Evolutionary conservation across 2,888 invertebrate species (phyloP).

Genomic region (Cheiracanthium punctorium): DNA sequence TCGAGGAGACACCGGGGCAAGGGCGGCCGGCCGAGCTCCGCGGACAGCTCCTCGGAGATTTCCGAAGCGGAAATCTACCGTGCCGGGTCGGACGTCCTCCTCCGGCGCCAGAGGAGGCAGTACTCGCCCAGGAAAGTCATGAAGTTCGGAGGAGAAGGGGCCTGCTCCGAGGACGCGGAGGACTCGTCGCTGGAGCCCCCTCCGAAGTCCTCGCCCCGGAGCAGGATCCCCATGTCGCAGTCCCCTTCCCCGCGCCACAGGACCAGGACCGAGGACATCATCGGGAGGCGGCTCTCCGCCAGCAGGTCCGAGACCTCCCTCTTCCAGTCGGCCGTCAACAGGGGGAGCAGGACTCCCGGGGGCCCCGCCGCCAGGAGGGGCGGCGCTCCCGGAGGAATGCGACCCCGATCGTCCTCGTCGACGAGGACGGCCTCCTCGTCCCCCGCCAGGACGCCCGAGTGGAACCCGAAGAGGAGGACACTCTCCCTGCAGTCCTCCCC

Average conservation of each 20-base stretch:
- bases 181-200: constrained; percentile 54
- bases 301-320: constrained; percentile 60
- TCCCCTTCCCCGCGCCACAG: constrained; percentile 59
- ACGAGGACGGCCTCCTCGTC: constrained; percentile 52
- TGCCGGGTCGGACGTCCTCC: constrained; percentile 4
- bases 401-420: constrained; percentile 51
- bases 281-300: constrained; percentile 44
- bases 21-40: constrained; percentile 45
- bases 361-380: not conserved
- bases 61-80: constrained; percentile 56
- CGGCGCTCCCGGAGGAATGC: not conserved
- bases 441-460: constrained; percentile 51
- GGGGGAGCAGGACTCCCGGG: constrained; percentile 20
- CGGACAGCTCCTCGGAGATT: constrained; percentile 66
- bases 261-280: not conserved
- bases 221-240: constrained; percentile 54
- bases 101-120: constrained; percentile 32
- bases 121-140: constrained; percentile 63
- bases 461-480: constrained; percentile 51
- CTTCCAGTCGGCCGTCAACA: constrained; percentile 35
- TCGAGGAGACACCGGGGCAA: constrained; percentile 29
- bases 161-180: constrained; percentile 55
- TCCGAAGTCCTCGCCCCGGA: constrained; percentile 2
- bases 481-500: constrained; percentile 54
- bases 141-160: constrained; percentile 39